Conservation (phyloP, 2,888 invertebrate genomes). For the Sinodicranocentrus sp. region DNA sequence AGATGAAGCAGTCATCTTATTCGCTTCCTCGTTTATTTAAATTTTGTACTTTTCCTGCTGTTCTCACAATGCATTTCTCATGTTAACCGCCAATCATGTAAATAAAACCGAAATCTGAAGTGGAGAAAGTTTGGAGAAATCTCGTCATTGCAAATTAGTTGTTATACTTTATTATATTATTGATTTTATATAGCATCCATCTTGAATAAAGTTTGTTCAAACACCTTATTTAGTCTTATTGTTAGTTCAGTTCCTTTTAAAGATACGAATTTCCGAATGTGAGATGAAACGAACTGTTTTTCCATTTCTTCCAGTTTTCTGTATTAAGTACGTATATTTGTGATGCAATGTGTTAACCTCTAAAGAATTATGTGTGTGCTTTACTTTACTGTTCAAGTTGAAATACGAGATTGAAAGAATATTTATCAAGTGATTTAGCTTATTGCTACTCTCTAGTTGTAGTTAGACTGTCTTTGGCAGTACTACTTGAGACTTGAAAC, state of each 20-base stretch:
- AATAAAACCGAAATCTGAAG: slow-evolving; percentile 33
- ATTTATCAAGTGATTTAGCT: slow-evolving; percentile 47
- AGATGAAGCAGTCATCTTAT: background rate
- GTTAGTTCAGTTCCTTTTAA: too few species aligned
- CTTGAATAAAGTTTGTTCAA: too few species aligned
- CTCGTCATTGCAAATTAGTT: too few species aligned
- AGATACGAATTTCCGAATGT: too few species aligned
- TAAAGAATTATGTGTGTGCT: background rate
- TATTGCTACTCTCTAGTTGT: slow-evolving; percentile 13
- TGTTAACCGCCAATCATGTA: slow-evolving; percentile 60
- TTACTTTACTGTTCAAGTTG: slow-evolving; percentile 29
- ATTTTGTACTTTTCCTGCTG: too few species aligned
- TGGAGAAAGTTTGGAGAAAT: slow-evolving; percentile 39
- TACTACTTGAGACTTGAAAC: background rate
- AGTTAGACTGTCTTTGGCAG: slow-evolving; percentile 21
- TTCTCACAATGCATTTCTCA: slow-evolving; percentile 51
- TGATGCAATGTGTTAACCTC: too few species aligned
- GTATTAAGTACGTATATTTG: too few species aligned
- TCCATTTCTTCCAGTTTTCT: too few species aligned
- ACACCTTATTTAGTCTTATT: too few species aligned
- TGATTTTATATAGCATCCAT: too few species aligned
- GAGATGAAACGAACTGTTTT: too few species aligned
- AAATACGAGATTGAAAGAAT: slow-evolving; percentile 45
- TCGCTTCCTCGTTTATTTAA: too few species aligned
- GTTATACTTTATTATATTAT: background rate